Conservation (phyloP, 1,140 invertebrate species). For the Sinella curviseta region DNA sequence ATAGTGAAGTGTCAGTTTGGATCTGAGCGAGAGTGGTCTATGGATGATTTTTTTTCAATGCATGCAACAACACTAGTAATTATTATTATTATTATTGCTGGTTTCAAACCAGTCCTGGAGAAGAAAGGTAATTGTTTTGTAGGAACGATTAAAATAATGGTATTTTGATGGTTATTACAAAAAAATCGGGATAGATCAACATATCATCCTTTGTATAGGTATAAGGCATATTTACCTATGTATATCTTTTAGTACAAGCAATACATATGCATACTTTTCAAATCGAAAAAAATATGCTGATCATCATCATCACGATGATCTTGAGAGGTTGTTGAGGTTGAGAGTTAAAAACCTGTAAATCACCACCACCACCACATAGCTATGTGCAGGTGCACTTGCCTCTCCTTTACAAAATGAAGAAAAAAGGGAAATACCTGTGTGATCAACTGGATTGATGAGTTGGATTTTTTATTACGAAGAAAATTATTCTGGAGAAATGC, state of each 20-base stretch:
- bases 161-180: slow-evolving; percentile 13
- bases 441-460: slow-evolving; percentile 10
- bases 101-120: slow-evolving; percentile 6
- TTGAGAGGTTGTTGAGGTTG: no score
- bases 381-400: no score
- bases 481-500: neutral
- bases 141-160: neutral
- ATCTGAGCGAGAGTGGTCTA: neutral
- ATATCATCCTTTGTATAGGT: no score
- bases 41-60: no score
- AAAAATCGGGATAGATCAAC: neutral
- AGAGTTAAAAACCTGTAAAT: no score
- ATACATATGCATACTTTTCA: no score
- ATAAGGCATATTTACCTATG: no score
- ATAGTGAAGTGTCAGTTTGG: neutral
- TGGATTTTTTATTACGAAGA: slow-evolving; percentile 6
- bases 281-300: neutral
- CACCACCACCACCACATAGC: no score
- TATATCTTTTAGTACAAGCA: no score
- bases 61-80: neutral
- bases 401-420: no score
- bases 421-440: neutral
- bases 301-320: neutral
- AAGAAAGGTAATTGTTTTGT: slow-evolving; percentile 10
- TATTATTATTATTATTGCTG: neutral